Evolutionary conservation across 1,140 invertebrate genomes (phyloP).

Genomic region (Tetramorium parvispinum): DNA sequence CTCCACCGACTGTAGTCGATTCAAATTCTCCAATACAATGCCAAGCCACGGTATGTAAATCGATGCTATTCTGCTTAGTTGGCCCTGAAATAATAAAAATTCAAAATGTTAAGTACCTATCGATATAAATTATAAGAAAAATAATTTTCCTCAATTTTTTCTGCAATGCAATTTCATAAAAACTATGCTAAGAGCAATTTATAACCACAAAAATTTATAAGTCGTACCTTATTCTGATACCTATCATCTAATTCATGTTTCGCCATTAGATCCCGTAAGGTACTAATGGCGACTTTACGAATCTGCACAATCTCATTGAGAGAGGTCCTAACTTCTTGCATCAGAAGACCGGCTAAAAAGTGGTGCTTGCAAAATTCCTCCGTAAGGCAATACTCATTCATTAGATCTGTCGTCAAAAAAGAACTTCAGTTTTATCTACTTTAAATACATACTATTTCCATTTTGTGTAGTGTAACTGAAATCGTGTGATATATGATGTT

Average conservation of each 20-base stretch:
- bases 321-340: slow-evolving; percentile 92
- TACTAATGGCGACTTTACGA: slow-evolving; percentile 91
- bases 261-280: slow-evolving; percentile 94
- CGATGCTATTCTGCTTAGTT: slow-evolving; percentile 94
- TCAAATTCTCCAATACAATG: slow-evolving; percentile 93
- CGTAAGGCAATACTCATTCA: slow-evolving; percentile 87
- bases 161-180: background rate
- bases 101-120: background rate
- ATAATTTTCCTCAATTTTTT: slow-evolving; percentile 11
- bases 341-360: slow-evolving; percentile 93
- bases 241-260: slow-evolving; percentile 98
- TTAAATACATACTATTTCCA: background rate
- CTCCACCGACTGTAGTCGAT: slow-evolving; percentile 86
- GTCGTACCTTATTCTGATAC: slow-evolving; percentile 89
- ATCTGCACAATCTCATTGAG: slow-evolving; percentile 94
- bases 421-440: slow-evolving; percentile 38
- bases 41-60: slow-evolving; percentile 96
- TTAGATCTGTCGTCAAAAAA: slow-evolving; percentile 83
- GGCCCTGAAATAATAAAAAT: slow-evolving; percentile 86
- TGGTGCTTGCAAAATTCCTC: slow-evolving; percentile 96
- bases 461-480: background rate
- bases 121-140: background rate
- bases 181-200: slow-evolving; percentile 80
- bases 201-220: background rate
- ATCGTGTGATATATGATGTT: background rate